Percentiles rank a stretch among this genome's conserved stretches.
Evolutionary conservation across 1,140 invertebrate genomes (phyloP).

Genomic region (Brachionus rubens): DNA sequence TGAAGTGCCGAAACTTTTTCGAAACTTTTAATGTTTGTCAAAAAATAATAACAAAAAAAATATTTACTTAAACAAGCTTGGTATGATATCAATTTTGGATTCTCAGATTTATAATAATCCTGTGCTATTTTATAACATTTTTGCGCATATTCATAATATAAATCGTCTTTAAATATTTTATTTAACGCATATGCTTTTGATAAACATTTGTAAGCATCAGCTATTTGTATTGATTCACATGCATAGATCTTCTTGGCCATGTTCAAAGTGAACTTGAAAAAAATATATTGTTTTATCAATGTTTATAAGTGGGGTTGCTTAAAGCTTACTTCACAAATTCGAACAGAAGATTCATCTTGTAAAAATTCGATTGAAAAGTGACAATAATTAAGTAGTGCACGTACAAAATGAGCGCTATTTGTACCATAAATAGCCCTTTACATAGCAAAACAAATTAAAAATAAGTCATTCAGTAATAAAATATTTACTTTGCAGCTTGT

Average conservation of each 20-base stretch:
- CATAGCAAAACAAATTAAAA: background rate
- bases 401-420: slow-evolving; percentile 21
- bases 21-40: no score
- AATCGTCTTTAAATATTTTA: slow-evolving; percentile 19
- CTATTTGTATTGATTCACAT: background rate
- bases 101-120: background rate
- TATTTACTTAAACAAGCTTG: slow-evolving; percentile 12
- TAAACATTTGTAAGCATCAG: slow-evolving; percentile 30
- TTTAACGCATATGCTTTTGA: slow-evolving; percentile 20
- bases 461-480: background rate
- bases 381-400: slow-evolving; percentile 22
- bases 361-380: slow-evolving; percentile 31
- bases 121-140: slow-evolving; percentile 10
- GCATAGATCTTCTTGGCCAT: slow-evolving; percentile 42
- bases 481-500: slow-evolving; percentile 19
- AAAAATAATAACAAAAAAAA: background rate
- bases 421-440: slow-evolving; percentile 15
- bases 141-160: slow-evolving; percentile 41
- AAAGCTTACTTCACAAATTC: slow-evolving; percentile 19
- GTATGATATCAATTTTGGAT: slow-evolving; percentile 3
- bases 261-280: slow-evolving; percentile 2
- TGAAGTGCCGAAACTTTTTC: slow-evolving; percentile 20
- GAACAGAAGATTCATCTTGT: slow-evolving; percentile 12
- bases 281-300: background rate
- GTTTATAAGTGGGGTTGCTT: background rate